Evolutionary conservation across 2,888 invertebrate species (phyloP).

Genomic region (Listrodromus nycthemerus): DNA sequence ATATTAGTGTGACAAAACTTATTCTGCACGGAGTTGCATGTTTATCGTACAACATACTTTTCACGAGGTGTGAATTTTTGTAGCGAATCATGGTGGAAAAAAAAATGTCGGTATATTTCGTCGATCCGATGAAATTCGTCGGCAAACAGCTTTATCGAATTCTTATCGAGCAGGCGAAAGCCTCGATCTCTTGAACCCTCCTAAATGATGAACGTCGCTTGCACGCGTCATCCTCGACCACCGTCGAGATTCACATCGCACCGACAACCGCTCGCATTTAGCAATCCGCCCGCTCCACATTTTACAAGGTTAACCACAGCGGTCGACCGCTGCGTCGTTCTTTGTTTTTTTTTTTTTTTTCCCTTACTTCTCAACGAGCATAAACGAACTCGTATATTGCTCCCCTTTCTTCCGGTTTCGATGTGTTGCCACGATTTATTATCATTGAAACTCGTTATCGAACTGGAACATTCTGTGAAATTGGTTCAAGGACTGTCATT

Average conservation of each 20-base stretch:
- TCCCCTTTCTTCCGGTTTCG: slow-evolving; percentile 56
- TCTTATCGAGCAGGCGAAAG: slow-evolving; percentile 7
- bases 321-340: slow-evolving; percentile 30
- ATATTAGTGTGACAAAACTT: too few species aligned
- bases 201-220: slow-evolving; percentile 3
- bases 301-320: slow-evolving; percentile 57
- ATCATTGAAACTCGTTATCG: slow-evolving; percentile 25
- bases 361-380: neutral
- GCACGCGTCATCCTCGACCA: slow-evolving; percentile 49
- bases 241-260: slow-evolving; percentile 9
- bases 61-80: neutral
- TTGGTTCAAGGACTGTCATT: slow-evolving; percentile 57
- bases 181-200: slow-evolving; percentile 43
- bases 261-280: slow-evolving; percentile 45
- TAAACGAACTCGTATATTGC: neutral
- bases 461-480: slow-evolving; percentile 25
- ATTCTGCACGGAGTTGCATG: too few species aligned
- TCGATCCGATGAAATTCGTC: neutral
- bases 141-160: slow-evolving; percentile 6
- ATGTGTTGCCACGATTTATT: slow-evolving; percentile 45
- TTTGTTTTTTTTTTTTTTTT: slow-evolving; percentile 20
- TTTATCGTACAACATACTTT: too few species aligned
- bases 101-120: neutral
- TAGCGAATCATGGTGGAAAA: neutral
- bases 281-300: slow-evolving; percentile 55